Conservation (phyloP, 1,140 invertebrate genomes). For the Psilanteris sp. region DNA sequence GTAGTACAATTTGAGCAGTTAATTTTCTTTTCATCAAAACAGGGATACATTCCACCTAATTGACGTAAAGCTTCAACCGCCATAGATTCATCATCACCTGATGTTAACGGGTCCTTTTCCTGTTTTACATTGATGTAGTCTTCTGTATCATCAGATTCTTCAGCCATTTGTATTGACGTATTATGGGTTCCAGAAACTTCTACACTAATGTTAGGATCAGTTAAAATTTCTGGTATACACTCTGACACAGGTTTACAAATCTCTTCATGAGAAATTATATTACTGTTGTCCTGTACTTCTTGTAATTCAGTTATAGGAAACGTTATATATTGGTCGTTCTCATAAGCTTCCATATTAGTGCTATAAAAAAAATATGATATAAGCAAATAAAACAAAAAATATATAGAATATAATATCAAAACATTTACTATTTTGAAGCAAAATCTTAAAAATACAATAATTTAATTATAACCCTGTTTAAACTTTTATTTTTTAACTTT, state of each 20-base stretch:
- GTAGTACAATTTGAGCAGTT: constrained; percentile 63
- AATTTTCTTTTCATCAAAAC: constrained; percentile 71
- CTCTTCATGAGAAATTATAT: constrained; percentile 73
- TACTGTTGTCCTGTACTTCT: constrained; percentile 65
- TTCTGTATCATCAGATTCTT: constrained; percentile 65
- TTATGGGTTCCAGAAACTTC: constrained; percentile 60
- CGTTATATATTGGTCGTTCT: constrained; percentile 71
- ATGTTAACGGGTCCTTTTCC: constrained; percentile 71
- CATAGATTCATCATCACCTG: constrained; percentile 78
- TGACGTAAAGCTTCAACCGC: constrained; percentile 79
- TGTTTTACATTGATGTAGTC: constrained; percentile 69
- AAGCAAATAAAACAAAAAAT: not conserved
- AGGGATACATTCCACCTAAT: constrained; percentile 78
- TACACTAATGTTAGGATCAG: constrained; percentile 56
- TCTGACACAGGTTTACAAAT: constrained; percentile 71
- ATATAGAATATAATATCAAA: not conserved
- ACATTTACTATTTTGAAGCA: too few species aligned
- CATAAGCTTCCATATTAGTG: constrained; percentile 71
- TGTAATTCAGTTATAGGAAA: constrained; percentile 70
- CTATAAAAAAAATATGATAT: constrained; percentile 1
- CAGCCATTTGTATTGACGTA: constrained; percentile 65
- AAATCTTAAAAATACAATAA: too few species aligned
- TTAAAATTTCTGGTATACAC: constrained; percentile 61
- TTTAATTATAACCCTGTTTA: too few species aligned
- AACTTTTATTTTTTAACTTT: too few species aligned